These are phyloP conservation scores for Spatulosminthurus flaviceps DNA, from an alignment of 2,888 invertebrate species.

Conservation along the genomic window DNA sequence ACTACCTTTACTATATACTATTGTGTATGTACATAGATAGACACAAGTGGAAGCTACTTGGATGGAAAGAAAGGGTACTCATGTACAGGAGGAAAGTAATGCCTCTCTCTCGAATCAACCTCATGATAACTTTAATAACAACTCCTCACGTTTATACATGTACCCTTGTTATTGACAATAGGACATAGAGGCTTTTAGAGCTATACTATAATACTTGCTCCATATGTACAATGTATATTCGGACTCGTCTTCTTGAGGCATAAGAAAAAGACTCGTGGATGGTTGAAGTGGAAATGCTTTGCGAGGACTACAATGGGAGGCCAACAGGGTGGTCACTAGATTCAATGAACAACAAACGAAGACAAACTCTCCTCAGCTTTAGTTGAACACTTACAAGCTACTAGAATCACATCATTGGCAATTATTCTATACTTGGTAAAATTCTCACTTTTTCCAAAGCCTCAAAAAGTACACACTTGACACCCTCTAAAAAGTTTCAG, in stretches of 20 bases:
- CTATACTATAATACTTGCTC: no score
- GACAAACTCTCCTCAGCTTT: constrained; percentile 19
- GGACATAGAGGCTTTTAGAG: no score
- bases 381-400: background rate
- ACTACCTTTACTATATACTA: no score
- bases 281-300: constrained; percentile 46
- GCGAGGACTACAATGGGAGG: constrained; percentile 51
- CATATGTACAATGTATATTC: constrained; percentile 3
- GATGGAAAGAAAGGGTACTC: no score
- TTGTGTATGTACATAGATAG: no score
- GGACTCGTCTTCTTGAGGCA: constrained; percentile 9
- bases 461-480: no score
- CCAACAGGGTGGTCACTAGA: constrained; percentile 51
- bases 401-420: constrained; percentile 15
- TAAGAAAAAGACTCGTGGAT: constrained; percentile 38
- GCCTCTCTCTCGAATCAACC: background rate
- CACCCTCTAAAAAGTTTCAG: no score
- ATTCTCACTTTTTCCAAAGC: no score
- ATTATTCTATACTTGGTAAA: background rate
- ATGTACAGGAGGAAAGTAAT: no score
- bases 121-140: constrained; percentile 1
- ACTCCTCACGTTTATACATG: constrained; percentile 10
- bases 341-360: constrained; percentile 41
- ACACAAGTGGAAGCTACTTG: no score
- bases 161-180: constrained; percentile 18